phyloP scores from a whole-genome alignment of 2,888 invertebrate genomes.

The Lucinisca nassula region DNA sequence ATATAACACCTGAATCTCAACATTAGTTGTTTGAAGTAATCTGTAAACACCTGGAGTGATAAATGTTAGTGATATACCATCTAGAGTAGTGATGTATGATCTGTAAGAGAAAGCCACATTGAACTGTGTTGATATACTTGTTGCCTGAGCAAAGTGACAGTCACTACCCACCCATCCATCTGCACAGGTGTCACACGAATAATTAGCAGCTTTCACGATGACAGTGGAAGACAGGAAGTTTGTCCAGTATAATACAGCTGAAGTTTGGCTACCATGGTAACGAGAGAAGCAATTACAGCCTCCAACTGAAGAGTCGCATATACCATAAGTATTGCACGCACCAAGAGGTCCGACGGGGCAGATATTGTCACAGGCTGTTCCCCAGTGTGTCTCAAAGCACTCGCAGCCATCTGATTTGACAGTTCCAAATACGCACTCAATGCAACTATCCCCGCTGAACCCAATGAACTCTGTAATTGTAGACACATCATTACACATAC shows the following conservation, averaged over 20 bases:
- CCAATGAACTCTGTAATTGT: slow-evolving; percentile 52
- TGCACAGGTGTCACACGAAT: slow-evolving; percentile 74
- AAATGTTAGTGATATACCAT: slow-evolving; percentile 67
- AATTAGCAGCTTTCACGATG: slow-evolving; percentile 39
- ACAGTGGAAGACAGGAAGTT: slow-evolving; percentile 18
- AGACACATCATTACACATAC: slow-evolving; percentile 41
- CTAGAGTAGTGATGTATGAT: slow-evolving; percentile 72
- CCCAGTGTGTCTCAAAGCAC: slow-evolving; percentile 74
- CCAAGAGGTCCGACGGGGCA: slow-evolving; percentile 70
- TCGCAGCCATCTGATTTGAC: slow-evolving; percentile 55
- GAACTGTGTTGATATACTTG: background rate
- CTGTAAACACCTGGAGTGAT: slow-evolving; percentile 68
- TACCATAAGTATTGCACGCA: slow-evolving; percentile 71
- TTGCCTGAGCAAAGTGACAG: slow-evolving; percentile 71
- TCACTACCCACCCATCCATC: slow-evolving; percentile 73
- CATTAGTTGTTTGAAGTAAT: slow-evolving; percentile 41
- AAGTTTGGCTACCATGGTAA: slow-evolving; percentile 59
- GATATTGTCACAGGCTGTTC: slow-evolving; percentile 66
- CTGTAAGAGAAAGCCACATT: slow-evolving; percentile 67
- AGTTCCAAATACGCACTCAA: slow-evolving; percentile 71
- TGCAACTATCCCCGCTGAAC: slow-evolving; percentile 62
- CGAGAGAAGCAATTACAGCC: slow-evolving; percentile 71
- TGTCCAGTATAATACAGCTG: slow-evolving; percentile 68
- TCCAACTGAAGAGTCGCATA: slow-evolving; percentile 63
- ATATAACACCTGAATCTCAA: slow-evolving; percentile 72